Evolutionary conservation across 2,888 invertebrate species (phyloP).

Genomic region (Bugulina stolonifera): DNA sequence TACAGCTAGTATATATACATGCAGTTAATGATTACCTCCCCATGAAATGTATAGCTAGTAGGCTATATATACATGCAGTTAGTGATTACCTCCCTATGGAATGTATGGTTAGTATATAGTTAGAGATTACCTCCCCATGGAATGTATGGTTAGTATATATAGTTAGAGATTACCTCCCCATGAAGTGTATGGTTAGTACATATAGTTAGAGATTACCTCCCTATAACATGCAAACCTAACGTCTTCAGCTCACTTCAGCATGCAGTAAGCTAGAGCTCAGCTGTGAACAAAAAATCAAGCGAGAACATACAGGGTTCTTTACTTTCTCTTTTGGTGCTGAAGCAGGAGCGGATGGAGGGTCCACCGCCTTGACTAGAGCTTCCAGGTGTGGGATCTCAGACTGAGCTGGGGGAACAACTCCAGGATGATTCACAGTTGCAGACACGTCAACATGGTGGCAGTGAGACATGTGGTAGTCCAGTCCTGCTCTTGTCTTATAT

Average conservation of each 20-base stretch:
- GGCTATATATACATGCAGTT: too few species aligned
- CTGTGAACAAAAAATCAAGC: background rate
- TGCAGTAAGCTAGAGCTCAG: too few species aligned
- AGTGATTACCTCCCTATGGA: too few species aligned
- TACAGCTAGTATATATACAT: too few species aligned
- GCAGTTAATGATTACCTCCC: too few species aligned
- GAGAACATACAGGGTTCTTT: constrained; percentile 23
- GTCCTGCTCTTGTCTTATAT: constrained; percentile 91
- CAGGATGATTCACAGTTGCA: constrained; percentile 33
- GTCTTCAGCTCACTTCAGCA: too few species aligned
- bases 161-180: too few species aligned
- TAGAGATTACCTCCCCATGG: too few species aligned
- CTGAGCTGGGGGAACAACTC: background rate
- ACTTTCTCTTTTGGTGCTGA: constrained; percentile 32
- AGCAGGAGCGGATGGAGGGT: constrained; percentile 36
- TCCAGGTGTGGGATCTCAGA: constrained; percentile 15
- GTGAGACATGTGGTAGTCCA: constrained; percentile 91
- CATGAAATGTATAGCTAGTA: too few species aligned
- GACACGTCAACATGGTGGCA: constrained; percentile 60
- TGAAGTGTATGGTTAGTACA: too few species aligned
- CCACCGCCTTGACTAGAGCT: constrained; percentile 27
- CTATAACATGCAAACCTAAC: background rate
- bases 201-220: background rate
- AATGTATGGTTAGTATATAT: too few species aligned
- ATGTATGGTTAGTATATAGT: too few species aligned